Evolutionary conservation across 2,797 vertebrate genomes (phyloP).

Genomic region (Macrochelys suwanniensis): DNA sequence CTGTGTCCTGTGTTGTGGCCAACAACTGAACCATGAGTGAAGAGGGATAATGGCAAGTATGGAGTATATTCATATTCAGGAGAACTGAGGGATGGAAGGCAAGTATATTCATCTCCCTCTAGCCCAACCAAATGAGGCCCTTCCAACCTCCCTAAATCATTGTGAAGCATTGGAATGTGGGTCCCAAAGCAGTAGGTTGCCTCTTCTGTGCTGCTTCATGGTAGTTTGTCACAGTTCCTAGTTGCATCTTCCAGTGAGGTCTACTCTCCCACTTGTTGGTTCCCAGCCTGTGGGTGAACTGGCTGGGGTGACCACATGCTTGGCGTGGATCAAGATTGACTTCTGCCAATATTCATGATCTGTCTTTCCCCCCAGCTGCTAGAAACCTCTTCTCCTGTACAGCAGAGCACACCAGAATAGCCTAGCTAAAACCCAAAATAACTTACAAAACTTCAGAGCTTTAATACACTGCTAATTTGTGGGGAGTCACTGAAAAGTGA

Average conservation of each 20-base stretch:
- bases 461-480: background rate
- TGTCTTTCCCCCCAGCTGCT: background rate
- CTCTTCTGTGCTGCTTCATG: background rate
- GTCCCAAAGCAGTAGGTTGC: background rate
- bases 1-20: background rate
- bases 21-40: fast-evolving
- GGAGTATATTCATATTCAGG: fast-evolving
- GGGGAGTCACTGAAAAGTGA: background rate
- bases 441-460: background rate
- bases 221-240: background rate
- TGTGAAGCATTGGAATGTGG: background rate
- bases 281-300: background rate
- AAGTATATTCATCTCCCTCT: background rate
- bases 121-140: background rate
- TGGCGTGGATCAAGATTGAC: background rate
- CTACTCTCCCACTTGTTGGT: background rate
- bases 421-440: background rate
- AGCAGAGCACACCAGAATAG: background rate
- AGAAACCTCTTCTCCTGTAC: background rate
- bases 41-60: background rate
- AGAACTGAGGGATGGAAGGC: background rate
- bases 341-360: background rate
- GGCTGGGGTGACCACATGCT: background rate
- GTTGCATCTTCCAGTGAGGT: background rate
- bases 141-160: background rate